Conservation (phyloP, 2,888 invertebrate species). For the Chydorus sphaericus region DNA sequence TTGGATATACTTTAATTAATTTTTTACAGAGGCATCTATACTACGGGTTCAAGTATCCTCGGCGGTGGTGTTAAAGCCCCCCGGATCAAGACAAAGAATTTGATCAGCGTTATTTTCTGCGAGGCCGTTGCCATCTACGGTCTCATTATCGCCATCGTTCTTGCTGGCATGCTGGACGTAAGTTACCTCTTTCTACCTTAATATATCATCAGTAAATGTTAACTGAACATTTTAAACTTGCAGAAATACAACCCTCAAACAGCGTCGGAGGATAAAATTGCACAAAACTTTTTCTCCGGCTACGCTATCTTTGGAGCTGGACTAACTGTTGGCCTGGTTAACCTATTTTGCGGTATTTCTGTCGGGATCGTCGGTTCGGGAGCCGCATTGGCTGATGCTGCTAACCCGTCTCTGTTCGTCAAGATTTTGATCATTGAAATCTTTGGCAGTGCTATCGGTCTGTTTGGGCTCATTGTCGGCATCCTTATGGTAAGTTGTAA, state of each 20-base stretch:
- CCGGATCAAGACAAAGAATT: constrained; percentile 95
- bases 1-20: not conserved
- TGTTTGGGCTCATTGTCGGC: constrained; percentile 96
- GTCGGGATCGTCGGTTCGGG: constrained; percentile 98
- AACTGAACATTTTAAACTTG: not conserved
- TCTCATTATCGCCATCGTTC: constrained; percentile 92
- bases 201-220: no score
- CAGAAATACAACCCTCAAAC: not conserved
- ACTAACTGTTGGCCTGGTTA: constrained; percentile 84
- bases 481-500: constrained; percentile 61
- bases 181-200: constrained; percentile 19
- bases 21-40: constrained; percentile 70
- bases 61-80: constrained; percentile 98
- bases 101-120: constrained; percentile 98
- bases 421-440: constrained; percentile 98
- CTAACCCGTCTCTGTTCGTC: constrained; percentile 88
- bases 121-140: constrained; percentile 99
- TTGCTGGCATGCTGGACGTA: constrained; percentile 64
- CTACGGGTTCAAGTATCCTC: constrained; percentile 88
- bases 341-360: constrained; percentile 87
- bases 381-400: constrained; percentile 94
- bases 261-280: not conserved
- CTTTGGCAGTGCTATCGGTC: constrained; percentile 96
- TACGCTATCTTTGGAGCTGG: constrained; percentile 95
- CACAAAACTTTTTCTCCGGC: constrained; percentile 61